Evolutionary conservation across 2,113 vertebrate genomes (phyloP), one percentile per base, ranked within the genome.

Genomic region (Dicaeum eximium): DNA sequence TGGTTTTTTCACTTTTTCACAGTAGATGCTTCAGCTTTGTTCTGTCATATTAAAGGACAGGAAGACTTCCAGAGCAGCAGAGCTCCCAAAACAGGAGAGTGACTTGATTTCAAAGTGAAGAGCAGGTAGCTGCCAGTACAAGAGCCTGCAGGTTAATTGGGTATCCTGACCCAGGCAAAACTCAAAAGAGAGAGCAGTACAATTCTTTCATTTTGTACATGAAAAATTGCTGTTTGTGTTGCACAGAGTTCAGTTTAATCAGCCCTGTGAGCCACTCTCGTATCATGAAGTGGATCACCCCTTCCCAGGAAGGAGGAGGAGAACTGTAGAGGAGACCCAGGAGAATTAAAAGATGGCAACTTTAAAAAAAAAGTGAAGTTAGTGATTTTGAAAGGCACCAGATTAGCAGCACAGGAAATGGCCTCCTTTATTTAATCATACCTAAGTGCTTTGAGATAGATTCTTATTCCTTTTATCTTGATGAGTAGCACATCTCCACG

Each of bases 71-170:
- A 96, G 93, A 93, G 77, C 90, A 80, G 82, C 40, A 64, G 66
- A 94, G 88, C 88, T 96, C 90, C 95, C 92, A 94, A 97, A 96
- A 94, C 95, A 93, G 88, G n/a, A 90, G 92, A 96, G 72, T 94
- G 93, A 96, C 93, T 97, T 93, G 93, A 93, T 97, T 96, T 97
- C 95, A 96, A 97, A 97, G 93, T 94, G 95, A 96, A 97, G 93
- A 97, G 88, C 96, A 91, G 90, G 95, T 97, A 96, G 88, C 94
- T 97, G 94, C 90, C 95, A 93, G 84, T 93, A 87, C 58, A 87
- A 92, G 90, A 96, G 70, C 83, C 80, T 91, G 58, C 73, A 93
- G 97, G 95, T 97, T 97, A 97, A 97, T 97, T 97, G 95, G 95
- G 95, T 97, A 88, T 95, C 95, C 91, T 95, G 97, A 96, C 96